Evolutionary conservation across 2,113 vertebrate species (phyloP).

Genomic region (Hystrix cristata): DNA sequence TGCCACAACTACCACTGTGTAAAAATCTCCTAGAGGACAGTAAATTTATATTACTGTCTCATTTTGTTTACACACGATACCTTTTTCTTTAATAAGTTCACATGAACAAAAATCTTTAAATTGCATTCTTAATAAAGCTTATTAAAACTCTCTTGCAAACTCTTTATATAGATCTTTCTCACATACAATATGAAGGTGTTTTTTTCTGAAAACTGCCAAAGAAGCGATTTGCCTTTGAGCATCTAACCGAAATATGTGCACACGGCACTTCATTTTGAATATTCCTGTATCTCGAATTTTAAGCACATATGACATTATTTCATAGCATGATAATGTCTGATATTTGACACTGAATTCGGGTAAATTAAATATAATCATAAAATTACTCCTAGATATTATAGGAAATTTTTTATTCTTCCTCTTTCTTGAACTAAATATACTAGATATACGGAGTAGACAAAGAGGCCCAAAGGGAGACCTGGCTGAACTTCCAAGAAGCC

Average conservation of each 20-base stretch:
- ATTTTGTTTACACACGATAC: background rate
- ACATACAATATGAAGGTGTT: conserved; percentile 66
- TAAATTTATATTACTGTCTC: background rate
- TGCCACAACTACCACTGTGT: background rate
- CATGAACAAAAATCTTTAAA: background rate
- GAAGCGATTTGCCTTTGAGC: background rate
- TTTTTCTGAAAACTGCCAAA: conserved; percentile 43
- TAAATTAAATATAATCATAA: conserved; percentile 64
- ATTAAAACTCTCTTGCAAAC: background rate
- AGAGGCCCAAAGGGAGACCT: background rate
- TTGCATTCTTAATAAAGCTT: conserved; percentile 39
- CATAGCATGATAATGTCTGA: conserved; percentile 67
- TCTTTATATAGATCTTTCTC: conserved; percentile 68
- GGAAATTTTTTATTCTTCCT: background rate
- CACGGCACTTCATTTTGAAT: conserved; percentile 76
- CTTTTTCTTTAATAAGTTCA: conserved; percentile 30
- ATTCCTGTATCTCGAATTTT: conserved; percentile 75
- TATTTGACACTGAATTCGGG: conserved; percentile 67
- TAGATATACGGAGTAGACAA: background rate
- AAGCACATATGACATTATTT: conserved; percentile 79
- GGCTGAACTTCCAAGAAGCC: background rate
- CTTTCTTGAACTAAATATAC: background rate
- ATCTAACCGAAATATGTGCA: conserved; percentile 70
- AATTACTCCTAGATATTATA: background rate
- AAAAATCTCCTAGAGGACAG: background rate